These are phyloP conservation scores for Nansenia antarctica DNA, from an alignment of 2,113 vertebrate species.

Conservation along the genomic window DNA sequence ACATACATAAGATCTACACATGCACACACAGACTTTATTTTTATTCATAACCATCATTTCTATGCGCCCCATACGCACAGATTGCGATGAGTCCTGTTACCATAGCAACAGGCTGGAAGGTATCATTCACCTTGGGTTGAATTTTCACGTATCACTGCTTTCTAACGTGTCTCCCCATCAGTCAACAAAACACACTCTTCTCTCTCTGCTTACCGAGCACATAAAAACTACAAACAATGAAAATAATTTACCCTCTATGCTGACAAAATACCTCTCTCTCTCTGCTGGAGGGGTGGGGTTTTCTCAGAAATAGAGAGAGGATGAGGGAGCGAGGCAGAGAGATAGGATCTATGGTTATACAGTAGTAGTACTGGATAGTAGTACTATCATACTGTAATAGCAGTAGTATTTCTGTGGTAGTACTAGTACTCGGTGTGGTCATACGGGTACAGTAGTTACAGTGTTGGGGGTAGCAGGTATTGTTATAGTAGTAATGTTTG, in stretches of 20 bases:
- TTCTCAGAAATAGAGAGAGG: background rate
- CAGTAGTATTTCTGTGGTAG: too few relatives aligned
- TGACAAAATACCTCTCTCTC: background rate
- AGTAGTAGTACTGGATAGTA: background rate
- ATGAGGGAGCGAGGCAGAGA: background rate
- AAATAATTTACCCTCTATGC: background rate
- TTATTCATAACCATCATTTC: slow-evolving; percentile 37
- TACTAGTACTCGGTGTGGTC: too few relatives aligned
- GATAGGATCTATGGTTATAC: too few relatives aligned
- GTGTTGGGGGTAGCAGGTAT: too few relatives aligned
- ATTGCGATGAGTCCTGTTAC: slow-evolving; percentile 44
- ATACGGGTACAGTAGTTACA: too few relatives aligned
- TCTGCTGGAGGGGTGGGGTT: background rate
- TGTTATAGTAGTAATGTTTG: too few relatives aligned
- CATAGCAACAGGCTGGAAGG: slow-evolving; percentile 50
- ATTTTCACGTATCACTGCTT: slow-evolving; percentile 8
- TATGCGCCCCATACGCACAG: slow-evolving; percentile 5
- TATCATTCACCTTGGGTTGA: slow-evolving; percentile 31
- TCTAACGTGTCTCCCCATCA: slow-evolving; percentile 17
- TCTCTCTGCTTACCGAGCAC: background rate
- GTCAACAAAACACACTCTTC: background rate
- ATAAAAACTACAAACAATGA: slow-evolving; percentile 6
- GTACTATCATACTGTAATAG: too few relatives aligned
- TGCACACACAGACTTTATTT: slow-evolving; percentile 22
- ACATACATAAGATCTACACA: too few relatives aligned